Evolutionary conservation across 1,140 invertebrate genomes (phyloP).

Genomic region (Tetragnatha versicolor): DNA sequence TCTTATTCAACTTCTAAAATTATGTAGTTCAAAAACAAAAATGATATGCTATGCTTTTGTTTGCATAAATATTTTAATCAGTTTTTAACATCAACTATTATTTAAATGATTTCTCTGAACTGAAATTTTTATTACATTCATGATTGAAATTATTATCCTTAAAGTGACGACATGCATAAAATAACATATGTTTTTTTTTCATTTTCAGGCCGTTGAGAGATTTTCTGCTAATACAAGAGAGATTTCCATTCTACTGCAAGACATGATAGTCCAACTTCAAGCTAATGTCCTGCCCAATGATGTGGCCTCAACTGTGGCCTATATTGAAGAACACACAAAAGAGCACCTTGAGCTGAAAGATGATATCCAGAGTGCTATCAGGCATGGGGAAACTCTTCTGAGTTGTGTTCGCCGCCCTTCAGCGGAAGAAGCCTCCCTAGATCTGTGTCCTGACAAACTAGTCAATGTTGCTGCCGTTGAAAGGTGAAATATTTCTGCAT

Average conservation of each 20-base stretch:
- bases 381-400: constrained; percentile 84
- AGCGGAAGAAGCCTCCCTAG: constrained; percentile 60
- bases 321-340: constrained; percentile 73
- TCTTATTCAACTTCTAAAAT: too few species aligned
- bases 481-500: constrained; percentile 73
- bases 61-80: too few species aligned
- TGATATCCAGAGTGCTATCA: constrained; percentile 80
- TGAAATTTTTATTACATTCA: too few species aligned
- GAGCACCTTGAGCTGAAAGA: constrained; percentile 77
- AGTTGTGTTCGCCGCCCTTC: constrained; percentile 71
- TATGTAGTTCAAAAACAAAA: too few species aligned
- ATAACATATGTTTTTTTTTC: too few species aligned
- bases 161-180: too few species aligned
- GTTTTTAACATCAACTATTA: too few species aligned
- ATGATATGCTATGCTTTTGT: too few species aligned
- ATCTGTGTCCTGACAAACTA: constrained; percentile 71
- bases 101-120: too few species aligned
- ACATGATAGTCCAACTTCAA: constrained; percentile 81
- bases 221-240: constrained; percentile 89
- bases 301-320: constrained; percentile 74
- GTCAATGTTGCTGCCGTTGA: constrained; percentile 92
- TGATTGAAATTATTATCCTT: too few species aligned
- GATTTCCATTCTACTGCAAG: constrained; percentile 82
- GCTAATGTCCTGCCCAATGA: constrained; percentile 84
- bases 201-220: constrained; percentile 87